These are phyloP conservation scores for Nomada ruficornis DNA, from an alignment of 2,888 invertebrate genomes.

Conservation along the genomic window DNA sequence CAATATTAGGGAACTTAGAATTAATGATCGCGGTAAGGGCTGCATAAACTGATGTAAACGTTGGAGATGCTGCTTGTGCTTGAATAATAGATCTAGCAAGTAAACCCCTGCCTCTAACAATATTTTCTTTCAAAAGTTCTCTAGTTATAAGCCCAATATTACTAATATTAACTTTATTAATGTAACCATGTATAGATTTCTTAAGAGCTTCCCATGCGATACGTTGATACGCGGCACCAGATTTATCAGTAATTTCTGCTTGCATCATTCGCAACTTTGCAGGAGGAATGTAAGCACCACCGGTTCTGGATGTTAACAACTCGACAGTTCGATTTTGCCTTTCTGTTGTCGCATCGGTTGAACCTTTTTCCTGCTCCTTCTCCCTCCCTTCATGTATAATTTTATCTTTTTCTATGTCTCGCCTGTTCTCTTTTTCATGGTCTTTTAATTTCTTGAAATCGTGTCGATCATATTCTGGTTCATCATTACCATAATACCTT, in stretches of 20 bases:
- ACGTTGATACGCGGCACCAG: slow-evolving; percentile 97
- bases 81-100: slow-evolving; percentile 97
- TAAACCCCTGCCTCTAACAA: slow-evolving; percentile 97
- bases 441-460: slow-evolving; percentile 28
- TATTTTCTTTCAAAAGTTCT: slow-evolving; percentile 96
- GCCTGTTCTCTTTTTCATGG: slow-evolving; percentile 45
- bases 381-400: slow-evolving; percentile 37
- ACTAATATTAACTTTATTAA: slow-evolving; percentile 98
- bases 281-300: slow-evolving; percentile 99
- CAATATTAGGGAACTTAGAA: slow-evolving; percentile 98
- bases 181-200: slow-evolving; percentile 98
- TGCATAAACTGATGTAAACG: slow-evolving; percentile 98
- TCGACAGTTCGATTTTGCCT: slow-evolving; percentile 86
- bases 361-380: slow-evolving; percentile 41
- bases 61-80: slow-evolving; percentile 98
- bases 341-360: slow-evolving; percentile 36
- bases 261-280: slow-evolving; percentile 98
- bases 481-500: slow-evolving; percentile 32
- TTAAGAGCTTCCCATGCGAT: slow-evolving; percentile 99
- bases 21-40: slow-evolving; percentile 98
- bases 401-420: slow-evolving; percentile 24
- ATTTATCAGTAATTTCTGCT: slow-evolving; percentile 97
- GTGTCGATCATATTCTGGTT: slow-evolving; percentile 59
- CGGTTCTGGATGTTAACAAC: slow-evolving; percentile 92
- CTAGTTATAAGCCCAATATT: slow-evolving; percentile 97